Evolutionary conservation across 2,113 vertebrate species (phyloP).

Genomic region (Melanerpes aurifrons): DNA sequence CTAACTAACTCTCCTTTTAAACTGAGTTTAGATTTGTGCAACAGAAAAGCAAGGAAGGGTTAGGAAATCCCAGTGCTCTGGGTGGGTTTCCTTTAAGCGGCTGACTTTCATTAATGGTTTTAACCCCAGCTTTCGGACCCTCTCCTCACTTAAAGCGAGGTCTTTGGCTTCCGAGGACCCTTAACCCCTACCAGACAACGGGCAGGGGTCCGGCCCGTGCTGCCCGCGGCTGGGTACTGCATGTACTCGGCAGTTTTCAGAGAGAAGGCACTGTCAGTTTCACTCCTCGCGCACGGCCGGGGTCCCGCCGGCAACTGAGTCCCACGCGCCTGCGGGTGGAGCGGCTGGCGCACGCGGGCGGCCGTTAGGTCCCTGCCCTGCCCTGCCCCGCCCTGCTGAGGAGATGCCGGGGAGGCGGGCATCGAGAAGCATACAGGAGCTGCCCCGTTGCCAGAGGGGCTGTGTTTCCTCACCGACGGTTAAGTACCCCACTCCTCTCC

Average conservation of each 20-base stretch:
- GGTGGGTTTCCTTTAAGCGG: not conserved
- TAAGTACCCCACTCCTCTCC: not conserved
- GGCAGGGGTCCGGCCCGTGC: not conserved
- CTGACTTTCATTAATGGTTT: not conserved
- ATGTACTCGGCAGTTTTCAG: not conserved
- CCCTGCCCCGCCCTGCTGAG: not conserved
- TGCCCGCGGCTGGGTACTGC: not conserved
- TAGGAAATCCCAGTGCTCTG: not conserved
- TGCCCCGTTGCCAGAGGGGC: not conserved
- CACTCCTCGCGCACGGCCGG: not conserved
- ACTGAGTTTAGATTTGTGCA: not conserved
- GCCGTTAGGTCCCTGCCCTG: not conserved
- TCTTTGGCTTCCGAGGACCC: rapidly evolving
- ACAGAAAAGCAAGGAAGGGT: not conserved
- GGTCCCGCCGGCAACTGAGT: too few species aligned
- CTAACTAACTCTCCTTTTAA: constrained; percentile 47
- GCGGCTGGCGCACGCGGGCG: not conserved
- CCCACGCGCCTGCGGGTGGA: too few species aligned
- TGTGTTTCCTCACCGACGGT: rapidly evolving
- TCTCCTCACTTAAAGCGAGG: not conserved
- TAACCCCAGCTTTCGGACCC: not conserved
- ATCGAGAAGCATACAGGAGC: not conserved
- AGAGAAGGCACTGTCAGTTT: too few species aligned
- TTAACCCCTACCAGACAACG: too few species aligned
- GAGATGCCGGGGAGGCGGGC: not conserved